phyloP scores from a whole-genome alignment of 2,113 vertebrate genomes.

The mouse (Mus musculus) region GRCm39 chr4:59412001-59412500 shows the following conservation, averaged over 20 bases:
- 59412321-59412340: slow-evolving; percentile 85
- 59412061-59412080: neutral
- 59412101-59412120: neutral
- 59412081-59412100: neutral
- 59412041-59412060: neutral
- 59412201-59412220: slow-evolving; percentile 88
- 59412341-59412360: neutral
- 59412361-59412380: neutral
- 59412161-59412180: slow-evolving; percentile 89
- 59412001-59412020: neutral
- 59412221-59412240: slow-evolving; percentile 88
- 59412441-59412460: neutral
- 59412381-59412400: neutral
- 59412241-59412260: slow-evolving; percentile 93
- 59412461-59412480: neutral
- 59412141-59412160: neutral
- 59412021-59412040: neutral
- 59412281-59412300: slow-evolving; percentile 89
- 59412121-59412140: neutral
- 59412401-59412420: neutral
- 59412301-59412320: slow-evolving; percentile 90
- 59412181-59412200: slow-evolving; percentile 80
- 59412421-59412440: neutral
- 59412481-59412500: neutral
- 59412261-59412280: slow-evolving; percentile 88